Base-by-base conservation (phyloP, 2,113 vertebrate genomes). In the Thalassoma bifasciatum region DNA sequence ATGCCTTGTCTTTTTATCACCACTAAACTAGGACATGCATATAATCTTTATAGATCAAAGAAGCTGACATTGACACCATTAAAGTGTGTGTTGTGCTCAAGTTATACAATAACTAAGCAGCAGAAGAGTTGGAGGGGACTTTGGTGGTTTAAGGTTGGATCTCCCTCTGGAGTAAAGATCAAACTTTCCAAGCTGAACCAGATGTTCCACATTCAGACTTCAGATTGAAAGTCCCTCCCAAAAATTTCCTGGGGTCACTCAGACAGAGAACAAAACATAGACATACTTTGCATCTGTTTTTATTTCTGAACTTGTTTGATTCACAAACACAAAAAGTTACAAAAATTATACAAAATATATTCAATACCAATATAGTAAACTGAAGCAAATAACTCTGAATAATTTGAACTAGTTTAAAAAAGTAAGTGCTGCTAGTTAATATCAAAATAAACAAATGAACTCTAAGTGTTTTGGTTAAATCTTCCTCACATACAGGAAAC, bases 141-240 rank as follows among this genome's bases (percentile, higher is more conserved):
- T 53, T 64, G 26, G n/a, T 49, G 22, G 12, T 47, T 3, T 50
- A 26, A 58, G 68, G 10, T 8, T 19, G 42, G 50, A 75, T 44
- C 67, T 84, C 54, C 71, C 59, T 70, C 16, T 57, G 24, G 67
- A 52, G 22, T 19, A 0, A 9, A 10, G 14, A 46, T 70, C 1
- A 53, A n/a, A 54, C 65, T 81, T 79, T 83, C 81, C 79, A 77
- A 77, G 37, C 79, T 61, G 51, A 77, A 84, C 34, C 89, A 89
- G 65, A 85, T 87, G 87, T 67, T 73, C 19, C 59, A 65, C 34
- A 34, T 66, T 58, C 26, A 21, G 34, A 24, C 46, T 69, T 79
- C 23, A 26, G 34, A 34, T 46, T 50, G 19, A 0, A 37, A 49
- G n/a, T 16, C 36, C 30, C 52, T 66, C 50, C 64, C 40, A 34